phyloP scores from a whole-genome alignment of 1,140 invertebrate species.

The Agrypnia vestita region DNA sequence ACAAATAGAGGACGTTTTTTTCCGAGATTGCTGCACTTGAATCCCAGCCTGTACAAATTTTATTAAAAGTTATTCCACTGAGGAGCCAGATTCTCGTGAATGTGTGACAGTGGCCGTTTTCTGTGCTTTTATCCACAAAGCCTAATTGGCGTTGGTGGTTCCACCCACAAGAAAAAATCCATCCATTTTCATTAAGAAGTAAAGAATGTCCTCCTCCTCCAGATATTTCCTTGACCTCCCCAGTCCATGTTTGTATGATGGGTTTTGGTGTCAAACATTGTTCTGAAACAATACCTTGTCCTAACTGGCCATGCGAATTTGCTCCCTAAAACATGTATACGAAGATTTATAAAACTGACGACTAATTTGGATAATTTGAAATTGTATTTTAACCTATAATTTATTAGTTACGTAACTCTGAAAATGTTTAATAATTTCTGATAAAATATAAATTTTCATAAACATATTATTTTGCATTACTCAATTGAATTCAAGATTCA shows the following conservation, averaged over 20 bases:
- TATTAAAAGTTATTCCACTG: constrained; percentile 73
- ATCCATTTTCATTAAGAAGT: constrained; percentile 78
- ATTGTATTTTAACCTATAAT: background rate
- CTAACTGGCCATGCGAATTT: constrained; percentile 89
- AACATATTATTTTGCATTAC: background rate
- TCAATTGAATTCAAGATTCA: background rate
- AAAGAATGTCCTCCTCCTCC: constrained; percentile 86
- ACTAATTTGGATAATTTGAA: too few relatives aligned
- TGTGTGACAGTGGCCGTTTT: constrained; percentile 67
- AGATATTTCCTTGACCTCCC: constrained; percentile 75
- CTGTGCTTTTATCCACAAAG: constrained; percentile 64
- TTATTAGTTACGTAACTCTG: background rate
- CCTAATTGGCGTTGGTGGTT: constrained; percentile 89
- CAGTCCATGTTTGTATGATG: constrained; percentile 66
- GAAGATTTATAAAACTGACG: too few relatives aligned
- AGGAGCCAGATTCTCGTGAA: constrained; percentile 74
- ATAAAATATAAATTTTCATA: background rate
- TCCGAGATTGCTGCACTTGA: constrained; percentile 79
- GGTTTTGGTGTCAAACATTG: constrained; percentile 76
- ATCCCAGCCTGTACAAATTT: constrained; percentile 83
- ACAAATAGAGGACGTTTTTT: constrained; percentile 79
- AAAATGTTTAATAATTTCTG: background rate
- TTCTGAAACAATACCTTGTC: constrained; percentile 79
- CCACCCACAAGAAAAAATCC: constrained; percentile 89
- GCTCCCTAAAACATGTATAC: constrained; percentile 78